phyloP scores from a whole-genome alignment of 2,113 vertebrate species.

The Hippolais icterina region DNA sequence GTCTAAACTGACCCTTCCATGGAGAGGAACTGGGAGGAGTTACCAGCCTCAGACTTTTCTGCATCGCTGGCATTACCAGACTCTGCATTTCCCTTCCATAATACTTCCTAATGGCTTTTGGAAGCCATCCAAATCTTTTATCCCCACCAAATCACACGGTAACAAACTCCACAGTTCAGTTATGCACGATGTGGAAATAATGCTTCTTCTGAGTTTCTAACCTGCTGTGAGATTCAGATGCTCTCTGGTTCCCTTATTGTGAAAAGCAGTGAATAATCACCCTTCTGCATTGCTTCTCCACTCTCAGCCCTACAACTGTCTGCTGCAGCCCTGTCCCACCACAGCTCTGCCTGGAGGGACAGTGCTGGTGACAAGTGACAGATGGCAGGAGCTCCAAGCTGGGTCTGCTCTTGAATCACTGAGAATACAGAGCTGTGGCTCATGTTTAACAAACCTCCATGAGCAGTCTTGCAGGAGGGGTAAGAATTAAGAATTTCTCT shows the following conservation, averaged over 20 bases:
- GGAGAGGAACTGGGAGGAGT: neutral
- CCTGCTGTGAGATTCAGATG: neutral
- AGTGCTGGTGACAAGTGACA: neutral
- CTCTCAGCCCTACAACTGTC: neutral
- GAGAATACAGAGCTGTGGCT: neutral
- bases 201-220: neutral
- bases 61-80: neutral
- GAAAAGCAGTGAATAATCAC: neutral
- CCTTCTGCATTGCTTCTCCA: neutral
- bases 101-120: neutral
- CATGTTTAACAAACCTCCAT: neutral
- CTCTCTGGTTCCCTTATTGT: neutral
- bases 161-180: neutral
- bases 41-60: neutral
- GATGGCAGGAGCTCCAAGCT: neutral
- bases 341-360: neutral
- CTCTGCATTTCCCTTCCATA: neutral
- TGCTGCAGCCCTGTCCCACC: neutral
- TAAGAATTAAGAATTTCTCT: neutral
- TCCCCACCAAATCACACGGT: neutral
- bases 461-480: neutral
- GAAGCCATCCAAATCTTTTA: neutral
- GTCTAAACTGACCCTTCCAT: neutral
- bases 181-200: neutral
- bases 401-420: neutral